Conservation (phyloP, 2,113 vertebrate species). For the Gymnogyps californianus region DNA sequence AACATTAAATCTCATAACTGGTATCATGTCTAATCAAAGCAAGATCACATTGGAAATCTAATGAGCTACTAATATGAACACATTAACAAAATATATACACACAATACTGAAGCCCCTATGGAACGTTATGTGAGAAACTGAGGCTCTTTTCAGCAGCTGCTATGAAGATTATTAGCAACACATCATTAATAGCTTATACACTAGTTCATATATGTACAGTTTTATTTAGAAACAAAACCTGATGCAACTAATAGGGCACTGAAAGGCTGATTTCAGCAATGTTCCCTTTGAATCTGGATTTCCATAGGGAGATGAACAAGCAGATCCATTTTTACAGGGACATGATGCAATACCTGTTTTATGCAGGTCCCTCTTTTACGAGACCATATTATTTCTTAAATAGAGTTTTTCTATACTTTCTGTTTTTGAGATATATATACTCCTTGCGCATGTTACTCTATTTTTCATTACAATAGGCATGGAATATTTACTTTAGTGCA, state of each 20-base stretch:
- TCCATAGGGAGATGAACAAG: constrained; percentile 62
- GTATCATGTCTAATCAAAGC: not conserved
- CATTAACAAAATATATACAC: not conserved
- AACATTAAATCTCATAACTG: not conserved
- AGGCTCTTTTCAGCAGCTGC: not conserved
- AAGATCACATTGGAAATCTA: not conserved
- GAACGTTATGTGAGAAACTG: not conserved
- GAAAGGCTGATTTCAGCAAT: constrained; percentile 33
- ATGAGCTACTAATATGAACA: not conserved
- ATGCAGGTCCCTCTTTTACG: not conserved
- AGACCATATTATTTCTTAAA: not conserved
- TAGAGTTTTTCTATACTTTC: not conserved
- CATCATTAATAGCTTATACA: not conserved
- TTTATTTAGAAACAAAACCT: constrained; percentile 12
- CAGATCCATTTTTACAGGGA: constrained; percentile 18
- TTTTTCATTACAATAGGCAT: not conserved
- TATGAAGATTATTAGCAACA: not conserved
- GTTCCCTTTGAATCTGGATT: constrained; percentile 48
- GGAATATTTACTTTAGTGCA: not conserved
- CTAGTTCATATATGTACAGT: not conserved
- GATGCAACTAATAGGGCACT: not conserved
- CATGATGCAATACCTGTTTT: constrained; percentile 66
- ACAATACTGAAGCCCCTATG: not conserved
- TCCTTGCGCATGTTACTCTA: not conserved
- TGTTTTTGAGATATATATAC: not conserved